These are phyloP conservation scores for Jacana jacana DNA, from an alignment of 2,113 vertebrate species.

Conservation along the genomic window DNA sequence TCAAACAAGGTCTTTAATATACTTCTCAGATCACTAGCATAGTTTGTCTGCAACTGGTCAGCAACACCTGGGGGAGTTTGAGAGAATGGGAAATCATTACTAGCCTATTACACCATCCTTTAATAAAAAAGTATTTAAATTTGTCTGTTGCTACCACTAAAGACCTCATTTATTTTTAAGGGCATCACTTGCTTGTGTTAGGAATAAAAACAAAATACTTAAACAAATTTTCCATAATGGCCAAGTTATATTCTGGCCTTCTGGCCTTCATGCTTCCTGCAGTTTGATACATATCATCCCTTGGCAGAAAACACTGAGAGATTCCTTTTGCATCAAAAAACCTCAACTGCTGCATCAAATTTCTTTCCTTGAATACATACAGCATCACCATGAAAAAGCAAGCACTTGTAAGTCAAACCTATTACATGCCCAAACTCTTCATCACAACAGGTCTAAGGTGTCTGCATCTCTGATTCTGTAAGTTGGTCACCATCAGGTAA, in stretches of 20 bases:
- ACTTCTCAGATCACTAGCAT: constrained; percentile 93
- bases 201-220: neutral
- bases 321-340: neutral
- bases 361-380: neutral
- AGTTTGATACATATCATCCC: neutral
- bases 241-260: neutral
- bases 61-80: constrained; percentile 82
- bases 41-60: constrained; percentile 98
- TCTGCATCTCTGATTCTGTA: neutral
- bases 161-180: neutral
- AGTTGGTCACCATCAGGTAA: neutral
- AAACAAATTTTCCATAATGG: neutral
- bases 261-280: neutral
- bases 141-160: neutral
- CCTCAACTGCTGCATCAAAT: neutral
- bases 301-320: neutral
- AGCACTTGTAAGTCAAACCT: neutral
- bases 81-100: neutral
- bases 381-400: neutral
- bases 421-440: neutral
- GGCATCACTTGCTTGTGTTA: neutral
- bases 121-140: neutral
- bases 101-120: neutral
- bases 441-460: neutral
- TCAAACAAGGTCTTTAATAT: constrained; percentile 98